Conservation (phyloP, 2,888 invertebrate genomes). For the Nemotelus pantherinus region DNA sequence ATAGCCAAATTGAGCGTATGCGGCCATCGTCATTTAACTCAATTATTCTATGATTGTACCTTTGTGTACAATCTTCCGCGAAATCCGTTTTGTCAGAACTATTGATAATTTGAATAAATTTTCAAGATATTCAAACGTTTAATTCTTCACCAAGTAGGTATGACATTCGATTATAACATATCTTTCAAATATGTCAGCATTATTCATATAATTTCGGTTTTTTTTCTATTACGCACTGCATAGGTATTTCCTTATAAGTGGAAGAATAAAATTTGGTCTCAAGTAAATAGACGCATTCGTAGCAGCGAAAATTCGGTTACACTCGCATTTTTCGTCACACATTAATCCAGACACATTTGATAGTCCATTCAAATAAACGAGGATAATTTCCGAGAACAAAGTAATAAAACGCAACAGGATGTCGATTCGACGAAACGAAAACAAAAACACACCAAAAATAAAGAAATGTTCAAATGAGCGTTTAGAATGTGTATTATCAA, state of each 20-base stretch:
- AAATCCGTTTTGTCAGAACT: no score
- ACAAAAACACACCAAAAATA: slow-evolving; percentile 14
- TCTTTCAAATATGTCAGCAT: not conserved
- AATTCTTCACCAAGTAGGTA: no score
- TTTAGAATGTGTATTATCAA: slow-evolving; percentile 7
- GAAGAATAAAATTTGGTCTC: no score
- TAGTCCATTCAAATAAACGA: slow-evolving; percentile 12
- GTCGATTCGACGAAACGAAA: slow-evolving; percentile 4
- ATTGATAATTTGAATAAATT: no score
- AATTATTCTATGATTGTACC: slow-evolving; percentile 19
- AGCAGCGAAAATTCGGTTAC: not conserved
- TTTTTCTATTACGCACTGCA: not conserved
- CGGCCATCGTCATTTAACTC: slow-evolving; percentile 66
- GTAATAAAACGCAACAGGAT: slow-evolving; percentile 40
- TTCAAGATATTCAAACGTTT: no score
- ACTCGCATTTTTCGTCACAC: slow-evolving; percentile 18
- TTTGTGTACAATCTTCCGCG: slow-evolving; percentile 6
- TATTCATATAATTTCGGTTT: not conserved
- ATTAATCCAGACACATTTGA: slow-evolving; percentile 11
- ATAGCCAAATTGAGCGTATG: slow-evolving; percentile 93
- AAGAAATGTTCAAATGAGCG: slow-evolving; percentile 18
- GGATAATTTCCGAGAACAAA: slow-evolving; percentile 26
- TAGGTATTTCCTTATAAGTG: no score
- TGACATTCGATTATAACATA: not conserved
- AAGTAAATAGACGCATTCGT: no score